Base-by-base conservation (phyloP, 1,140 invertebrate genomes). In the Eriosoma lanigerum region DNA sequence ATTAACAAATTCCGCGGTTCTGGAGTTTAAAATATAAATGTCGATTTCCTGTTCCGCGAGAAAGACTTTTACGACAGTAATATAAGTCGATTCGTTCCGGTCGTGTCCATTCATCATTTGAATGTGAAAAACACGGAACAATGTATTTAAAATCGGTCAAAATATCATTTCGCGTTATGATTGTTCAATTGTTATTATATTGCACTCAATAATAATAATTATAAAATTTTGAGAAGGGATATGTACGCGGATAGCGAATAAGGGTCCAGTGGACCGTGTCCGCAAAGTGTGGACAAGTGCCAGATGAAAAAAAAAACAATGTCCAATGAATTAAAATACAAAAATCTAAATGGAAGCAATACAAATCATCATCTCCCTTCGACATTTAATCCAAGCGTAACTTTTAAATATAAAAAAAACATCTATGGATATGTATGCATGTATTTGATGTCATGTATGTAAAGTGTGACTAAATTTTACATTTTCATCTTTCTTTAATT, bases 121-220 rank as follows among this genome's bases (percentile, higher is more conserved):
- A 75, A 75, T 26, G 54, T 13, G 54, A n/a, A 62, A 78, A 78
- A 78, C 38, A 76, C 4, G 50, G 75, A 62, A 78, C 75, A 78
- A 78, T 46, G 56, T 38, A 29, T 44, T 78, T 78, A 29, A 78
- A 78, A 78, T 78, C 56, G 75, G 75, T 78, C 75, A 60, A 78
- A 62, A 78, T 78, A 78, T 62, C 32, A 78, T 60, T 58, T 78
- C 56, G 52, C 38, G 38, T 58, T 78, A 78, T 60, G 75, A 78
- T 78, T 78, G 75, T 78, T 56, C 75, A 62, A 60, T 78, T 78
- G 56, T 62, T 78, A 78, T 78, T 60, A 62, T 76, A 76, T 78
- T 48, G 26, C 44, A 29, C 21, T 21, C 56, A 24, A 48, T 26
- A 62, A 44, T 44, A 66, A 78, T 78, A 78, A 78, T 78, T 78